phyloP scores from a whole-genome alignment of 1,140 invertebrate genomes.

The Bombus fervidus region DNA sequence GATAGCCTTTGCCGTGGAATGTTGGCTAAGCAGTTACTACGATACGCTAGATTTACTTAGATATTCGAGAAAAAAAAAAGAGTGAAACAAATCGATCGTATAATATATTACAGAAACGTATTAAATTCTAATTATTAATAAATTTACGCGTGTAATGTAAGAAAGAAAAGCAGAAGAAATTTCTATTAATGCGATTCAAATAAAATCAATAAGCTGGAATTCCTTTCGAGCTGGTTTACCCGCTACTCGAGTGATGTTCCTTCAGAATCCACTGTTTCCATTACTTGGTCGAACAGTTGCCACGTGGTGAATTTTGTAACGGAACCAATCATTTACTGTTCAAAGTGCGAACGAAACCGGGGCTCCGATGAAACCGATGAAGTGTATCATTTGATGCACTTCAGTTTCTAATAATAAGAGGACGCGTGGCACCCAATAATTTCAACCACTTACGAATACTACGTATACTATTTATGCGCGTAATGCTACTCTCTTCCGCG shows the following conservation, averaged over 20 bases:
- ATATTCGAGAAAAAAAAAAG: not conserved
- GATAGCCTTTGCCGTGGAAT: not conserved
- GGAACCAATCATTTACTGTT: constrained; percentile 28
- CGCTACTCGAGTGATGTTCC: not conserved
- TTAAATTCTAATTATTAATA: too few relatives aligned
- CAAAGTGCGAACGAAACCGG: constrained; percentile 25
- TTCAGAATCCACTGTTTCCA: not conserved
- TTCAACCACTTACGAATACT: constrained; percentile 27
- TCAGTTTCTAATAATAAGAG: constrained; percentile 41
- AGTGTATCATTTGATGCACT: constrained; percentile 45
- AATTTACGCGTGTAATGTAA: not conserved
- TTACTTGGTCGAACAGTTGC: not conserved
- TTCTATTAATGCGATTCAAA: not conserved
- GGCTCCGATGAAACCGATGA: constrained; percentile 13
- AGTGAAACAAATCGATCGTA: not conserved
- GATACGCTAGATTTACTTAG: not conserved
- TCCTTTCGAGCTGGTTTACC: not conserved
- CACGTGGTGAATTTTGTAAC: constrained; percentile 20
- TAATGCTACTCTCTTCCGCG: constrained; percentile 31
- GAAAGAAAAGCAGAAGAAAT: not conserved
- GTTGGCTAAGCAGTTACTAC: not conserved
- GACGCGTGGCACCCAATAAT: constrained; percentile 9
- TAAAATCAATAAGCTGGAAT: not conserved
- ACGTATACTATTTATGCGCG: constrained; percentile 8
- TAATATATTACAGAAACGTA: too few relatives aligned